Conservation (phyloP, 2,113 vertebrate genomes). For the Phaethornis superciliosus region DNA sequence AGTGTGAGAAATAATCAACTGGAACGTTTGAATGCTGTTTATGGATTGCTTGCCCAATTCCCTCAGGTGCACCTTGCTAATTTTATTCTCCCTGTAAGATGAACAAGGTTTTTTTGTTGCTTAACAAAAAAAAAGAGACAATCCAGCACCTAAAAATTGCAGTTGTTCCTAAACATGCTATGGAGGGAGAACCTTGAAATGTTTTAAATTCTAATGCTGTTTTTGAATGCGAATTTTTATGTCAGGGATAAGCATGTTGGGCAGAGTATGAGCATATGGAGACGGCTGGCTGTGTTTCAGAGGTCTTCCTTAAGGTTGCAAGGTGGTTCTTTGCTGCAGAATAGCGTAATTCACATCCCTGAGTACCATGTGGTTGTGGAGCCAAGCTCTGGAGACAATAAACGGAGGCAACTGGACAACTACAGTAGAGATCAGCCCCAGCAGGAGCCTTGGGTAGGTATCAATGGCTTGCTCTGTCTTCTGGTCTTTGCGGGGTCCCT, state of each 20-base stretch:
- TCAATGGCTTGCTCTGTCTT: background rate
- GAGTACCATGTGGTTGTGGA: background rate
- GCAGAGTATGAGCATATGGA: background rate
- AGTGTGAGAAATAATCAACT: conserved; percentile 13
- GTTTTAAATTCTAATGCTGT: background rate
- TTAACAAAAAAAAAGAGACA: background rate
- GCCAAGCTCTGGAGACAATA: rapidly evolving
- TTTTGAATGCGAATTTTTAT: background rate
- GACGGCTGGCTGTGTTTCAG: background rate
- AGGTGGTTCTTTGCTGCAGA: rapidly evolving
- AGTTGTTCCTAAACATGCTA: background rate
- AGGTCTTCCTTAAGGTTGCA: background rate
- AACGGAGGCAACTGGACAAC: background rate
- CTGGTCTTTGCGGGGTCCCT: background rate
- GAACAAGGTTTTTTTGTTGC: background rate
- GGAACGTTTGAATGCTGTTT: conserved; percentile 15
- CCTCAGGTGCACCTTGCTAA: background rate
- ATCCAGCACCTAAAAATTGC: background rate
- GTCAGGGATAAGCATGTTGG: background rate
- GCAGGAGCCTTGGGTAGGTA: background rate
- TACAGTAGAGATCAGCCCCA: background rate
- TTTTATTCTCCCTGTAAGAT: background rate
- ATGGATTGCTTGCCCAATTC: background rate
- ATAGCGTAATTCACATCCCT: background rate
- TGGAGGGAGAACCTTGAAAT: background rate